phyloP scores from a whole-genome alignment of 2,888 invertebrate genomes.

The Drosophila borborema region DNA sequence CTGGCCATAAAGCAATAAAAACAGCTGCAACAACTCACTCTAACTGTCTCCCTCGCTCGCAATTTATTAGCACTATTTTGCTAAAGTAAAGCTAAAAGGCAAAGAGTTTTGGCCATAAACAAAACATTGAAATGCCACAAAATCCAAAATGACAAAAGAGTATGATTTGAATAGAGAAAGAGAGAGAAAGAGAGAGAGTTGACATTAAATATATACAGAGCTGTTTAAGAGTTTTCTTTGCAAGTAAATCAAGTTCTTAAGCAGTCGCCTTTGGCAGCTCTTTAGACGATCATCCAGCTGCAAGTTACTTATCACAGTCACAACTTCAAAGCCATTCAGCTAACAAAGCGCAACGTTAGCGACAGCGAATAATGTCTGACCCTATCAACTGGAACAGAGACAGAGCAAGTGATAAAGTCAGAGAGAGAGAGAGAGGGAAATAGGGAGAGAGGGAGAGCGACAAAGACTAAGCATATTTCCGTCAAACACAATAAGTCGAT shows the following conservation, averaged over 20 bases:
- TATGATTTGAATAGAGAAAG: background rate
- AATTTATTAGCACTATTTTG: constrained; percentile 25
- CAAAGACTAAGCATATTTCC: constrained; percentile 63
- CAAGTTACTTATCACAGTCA: constrained; percentile 27
- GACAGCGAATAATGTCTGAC: constrained; percentile 33
- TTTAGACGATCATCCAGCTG: constrained; percentile 8
- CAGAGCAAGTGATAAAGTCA: constrained; percentile 11
- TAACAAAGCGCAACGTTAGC: constrained; percentile 39
- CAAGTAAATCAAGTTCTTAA: constrained; percentile 5
- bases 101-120: background rate
- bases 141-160: constrained; percentile 5
- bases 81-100: background rate
- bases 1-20: constrained; percentile 17
- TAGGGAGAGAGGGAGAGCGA: constrained; percentile 2
- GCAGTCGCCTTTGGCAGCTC: background rate
- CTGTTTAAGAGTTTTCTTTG: background rate
- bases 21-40: background rate
- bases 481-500: constrained; percentile 72
- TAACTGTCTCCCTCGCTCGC: background rate
- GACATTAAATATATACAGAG: background rate
- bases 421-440: background rate
- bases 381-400: constrained; percentile 10
- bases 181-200: background rate
- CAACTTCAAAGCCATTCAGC: constrained; percentile 37
- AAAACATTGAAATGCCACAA: constrained; percentile 4